Base-by-base conservation (phyloP, 2,797 vertebrate genomes). In the Melanotaenia maccullochi region DNA sequence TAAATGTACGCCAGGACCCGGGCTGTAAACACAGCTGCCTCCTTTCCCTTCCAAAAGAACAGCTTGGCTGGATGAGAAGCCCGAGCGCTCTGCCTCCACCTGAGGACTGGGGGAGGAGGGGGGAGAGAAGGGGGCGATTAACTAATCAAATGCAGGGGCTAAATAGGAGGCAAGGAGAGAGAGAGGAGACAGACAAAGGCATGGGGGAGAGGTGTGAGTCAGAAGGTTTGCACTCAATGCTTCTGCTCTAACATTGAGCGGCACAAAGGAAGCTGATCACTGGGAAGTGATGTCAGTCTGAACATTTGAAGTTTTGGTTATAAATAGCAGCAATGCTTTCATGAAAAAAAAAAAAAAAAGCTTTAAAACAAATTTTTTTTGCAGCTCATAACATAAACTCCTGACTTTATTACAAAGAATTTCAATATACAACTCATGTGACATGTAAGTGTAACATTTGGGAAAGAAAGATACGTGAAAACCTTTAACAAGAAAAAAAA, bases 11-110 rank as follows among this genome's bases (percentile, higher is more conserved):
- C 98, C 98, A 99, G 97, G 96, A 97, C 96, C 96, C 96, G 96
- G 96, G 96, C 96, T 97, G 97, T 99, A 99, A 99, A 99, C 98
- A 99, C 98, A 99, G 98, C 97, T 99, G 98, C 97, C 96, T 98
- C 95, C 95, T 95, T 96, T 97, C 96, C 95, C 95, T 95, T 99
- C 98, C 98, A 99, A 98, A 97, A 97, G 97, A 98, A 98, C 97
- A 99, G 98, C 97, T 99, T 97, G 96, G 97, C 96, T 96, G 97
- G 96, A 92, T 91, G 92, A 93, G 92, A 87, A 96, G 95, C 93
- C 96, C 94, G 95, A 96, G 96, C 94, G 93, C 94, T 87, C 89
- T 87, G 89, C 93, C 96, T 96, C 97, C 97, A 98, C 98, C 98
- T 99, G 98, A 99, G 97, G 96, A 98, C 97, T 94, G 69, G 78